Conservation (phyloP, 35 echinoderm and acorn worm genomes). For the Eucidaris tribuloides region DNA sequence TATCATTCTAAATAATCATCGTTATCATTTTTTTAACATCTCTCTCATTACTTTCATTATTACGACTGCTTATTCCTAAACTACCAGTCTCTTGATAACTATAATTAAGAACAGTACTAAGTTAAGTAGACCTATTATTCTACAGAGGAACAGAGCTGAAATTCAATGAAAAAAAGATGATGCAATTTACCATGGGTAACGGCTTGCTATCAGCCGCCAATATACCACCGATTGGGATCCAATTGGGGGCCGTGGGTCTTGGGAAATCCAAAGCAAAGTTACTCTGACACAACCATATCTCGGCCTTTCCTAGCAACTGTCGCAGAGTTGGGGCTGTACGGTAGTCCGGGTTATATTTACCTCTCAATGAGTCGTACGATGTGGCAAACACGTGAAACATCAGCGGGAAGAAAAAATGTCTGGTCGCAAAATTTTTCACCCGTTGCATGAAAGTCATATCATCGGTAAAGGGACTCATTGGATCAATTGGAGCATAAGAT, state of each 20-base stretch:
- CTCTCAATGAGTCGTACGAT: too few species aligned
- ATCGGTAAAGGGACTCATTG: neutral
- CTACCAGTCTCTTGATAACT: too few species aligned
- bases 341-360: neutral
- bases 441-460: neutral
- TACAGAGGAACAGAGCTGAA: too few species aligned
- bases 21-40: too few species aligned
- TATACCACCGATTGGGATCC: neutral
- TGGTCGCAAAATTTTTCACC: neutral
- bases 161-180: too few species aligned
- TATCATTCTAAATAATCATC: too few species aligned
- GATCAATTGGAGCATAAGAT: neutral
- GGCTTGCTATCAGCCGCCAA: neutral
- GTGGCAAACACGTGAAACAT: too few species aligned
- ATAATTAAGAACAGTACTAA: too few species aligned
- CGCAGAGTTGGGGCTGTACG: neutral
- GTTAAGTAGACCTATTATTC: too few species aligned
- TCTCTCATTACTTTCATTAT: too few species aligned
- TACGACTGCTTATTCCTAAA: too few species aligned
- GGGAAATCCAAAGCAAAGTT: neutral
- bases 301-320: neutral
- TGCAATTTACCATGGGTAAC: neutral
- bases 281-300: neutral
- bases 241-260: neutral
- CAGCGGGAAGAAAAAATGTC: too few species aligned